These are phyloP conservation scores for Philopotamus ludificatus DNA, from an alignment of 1,140 invertebrate genomes.

Conservation along the genomic window DNA sequence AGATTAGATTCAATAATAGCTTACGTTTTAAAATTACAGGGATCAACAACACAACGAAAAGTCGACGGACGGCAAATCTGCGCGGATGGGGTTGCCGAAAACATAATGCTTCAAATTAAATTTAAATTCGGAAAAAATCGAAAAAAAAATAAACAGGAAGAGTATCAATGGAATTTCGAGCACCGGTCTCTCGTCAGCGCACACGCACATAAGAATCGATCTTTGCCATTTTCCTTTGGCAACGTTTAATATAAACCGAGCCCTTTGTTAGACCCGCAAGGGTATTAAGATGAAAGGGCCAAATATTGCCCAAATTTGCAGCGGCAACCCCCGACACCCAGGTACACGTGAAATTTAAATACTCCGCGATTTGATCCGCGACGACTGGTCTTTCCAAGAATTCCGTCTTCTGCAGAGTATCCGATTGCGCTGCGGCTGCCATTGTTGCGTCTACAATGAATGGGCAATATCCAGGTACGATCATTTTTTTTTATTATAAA, in stretches of 20 bases:
- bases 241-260: neutral
- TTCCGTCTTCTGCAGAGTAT: neutral
- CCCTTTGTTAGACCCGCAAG: constrained; percentile 18
- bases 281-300: constrained; percentile 15
- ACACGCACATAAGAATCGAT: too few species aligned
- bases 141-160: too few species aligned
- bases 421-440: neutral
- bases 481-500: neutral
- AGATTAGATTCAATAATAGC: too few species aligned
- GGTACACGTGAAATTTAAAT: constrained; percentile 43
- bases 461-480: constrained; percentile 44
- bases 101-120: too few species aligned
- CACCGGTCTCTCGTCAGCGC: too few species aligned
- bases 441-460: neutral
- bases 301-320: constrained; percentile 36
- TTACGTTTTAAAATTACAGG: too few species aligned
- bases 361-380: neutral
- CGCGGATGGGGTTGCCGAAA: too few species aligned
- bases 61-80: too few species aligned
- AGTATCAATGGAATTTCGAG: too few species aligned
- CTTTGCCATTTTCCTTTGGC: neutral
- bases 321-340: constrained; percentile 41
- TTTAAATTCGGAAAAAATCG: too few species aligned
- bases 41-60: too few species aligned
- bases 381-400: too few species aligned